Evolutionary conservation across 2,113 vertebrate genomes (phyloP), one percentile per base, ranked within the genome.

Genomic region (Apus apus): DNA sequence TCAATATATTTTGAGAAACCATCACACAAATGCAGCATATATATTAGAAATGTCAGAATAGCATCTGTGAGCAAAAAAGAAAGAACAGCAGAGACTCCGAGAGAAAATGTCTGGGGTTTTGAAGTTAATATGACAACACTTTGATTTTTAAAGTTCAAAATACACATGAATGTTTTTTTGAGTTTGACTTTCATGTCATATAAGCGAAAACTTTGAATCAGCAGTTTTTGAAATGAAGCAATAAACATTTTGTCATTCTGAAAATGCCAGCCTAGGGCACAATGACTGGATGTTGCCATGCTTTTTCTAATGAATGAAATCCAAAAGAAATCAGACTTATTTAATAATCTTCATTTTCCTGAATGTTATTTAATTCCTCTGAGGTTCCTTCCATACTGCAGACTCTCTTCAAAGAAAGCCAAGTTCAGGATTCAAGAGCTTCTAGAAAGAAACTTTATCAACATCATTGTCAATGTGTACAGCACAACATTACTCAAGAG

Each of bases 41-140:
- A 29, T 21, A 82, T 74, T 80, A 85, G 43, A 91, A 91, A 83
- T 83, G n/a, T 70, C 92, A 92, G 75, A 73, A 83, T 70, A 72
- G 9, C 36, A 57, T 77, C 67, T 85, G 68, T 54, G 51, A 87
- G 17, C 58, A 75, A 36, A 87, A 85, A 78, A 57, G 25, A 82
- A 71, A 50, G 27, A 85, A 53, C 6, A 85, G 23, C 50, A 56
- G 30, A 38, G 27, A 25, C 38, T 60, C 12, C 53, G 16, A 79
- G 67, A 87, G 32, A 4, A 66, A 91, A 80, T 87, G 51, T 21
- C 12, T 74, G 22, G 1, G 1, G 1, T 7, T 30, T 54, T 70
- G 13, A 60, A 82, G 43, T 67, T 78, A 83, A 29, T 38, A 43
- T 71, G 26, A 51, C 8, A 54, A 23, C 53, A 53, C 16, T 54